Evolutionary conservation across 1,140 invertebrate species (phyloP).

Genomic region (Pogonognathellus flavescens): DNA sequence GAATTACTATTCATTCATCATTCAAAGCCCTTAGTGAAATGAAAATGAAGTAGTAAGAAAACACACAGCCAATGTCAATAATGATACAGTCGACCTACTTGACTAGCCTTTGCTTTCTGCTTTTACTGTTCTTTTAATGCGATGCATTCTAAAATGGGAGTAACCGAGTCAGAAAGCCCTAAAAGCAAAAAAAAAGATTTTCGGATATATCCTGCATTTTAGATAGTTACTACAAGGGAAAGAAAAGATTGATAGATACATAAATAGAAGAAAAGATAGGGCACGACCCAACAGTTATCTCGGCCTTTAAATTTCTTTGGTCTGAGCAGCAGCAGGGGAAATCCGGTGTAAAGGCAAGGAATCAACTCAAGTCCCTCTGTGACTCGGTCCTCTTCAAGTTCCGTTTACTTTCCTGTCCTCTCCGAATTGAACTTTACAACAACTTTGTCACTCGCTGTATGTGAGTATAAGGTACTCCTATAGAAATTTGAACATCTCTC

Average conservation of each 20-base stretch:
- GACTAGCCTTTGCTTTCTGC: too few relatives aligned
- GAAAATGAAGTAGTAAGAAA: too few relatives aligned
- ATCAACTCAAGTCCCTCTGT: conserved; percentile 13
- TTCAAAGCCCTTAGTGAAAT: not conserved
- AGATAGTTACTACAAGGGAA: not conserved
- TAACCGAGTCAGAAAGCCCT: too few relatives aligned
- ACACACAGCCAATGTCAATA: too few relatives aligned
- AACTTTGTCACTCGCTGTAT: conserved; percentile 20
- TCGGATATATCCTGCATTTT: not conserved
- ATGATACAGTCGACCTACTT: too few relatives aligned
- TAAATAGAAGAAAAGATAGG: conserved; percentile 34
- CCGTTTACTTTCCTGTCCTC: not conserved
- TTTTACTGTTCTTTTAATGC: too few relatives aligned
- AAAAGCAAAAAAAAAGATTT: too few relatives aligned
- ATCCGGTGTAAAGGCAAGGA: conserved; percentile 15
- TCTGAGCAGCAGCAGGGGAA: conserved; percentile 28
- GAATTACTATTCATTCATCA: conserved; percentile 36
- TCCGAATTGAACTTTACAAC: conserved; percentile 21
- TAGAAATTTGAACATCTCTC: not conserved
- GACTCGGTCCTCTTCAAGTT: conserved; percentile 3
- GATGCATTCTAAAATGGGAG: too few relatives aligned
- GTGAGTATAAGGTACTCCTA: not conserved
- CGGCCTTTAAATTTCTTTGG: conserved; percentile 36
- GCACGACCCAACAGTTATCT: conserved; percentile 28
- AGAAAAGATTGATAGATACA: conserved; percentile 11